These are phyloP conservation scores for Terebella lapidaria DNA, from an alignment of 2,888 invertebrate genomes.

Conservation along the genomic window DNA sequence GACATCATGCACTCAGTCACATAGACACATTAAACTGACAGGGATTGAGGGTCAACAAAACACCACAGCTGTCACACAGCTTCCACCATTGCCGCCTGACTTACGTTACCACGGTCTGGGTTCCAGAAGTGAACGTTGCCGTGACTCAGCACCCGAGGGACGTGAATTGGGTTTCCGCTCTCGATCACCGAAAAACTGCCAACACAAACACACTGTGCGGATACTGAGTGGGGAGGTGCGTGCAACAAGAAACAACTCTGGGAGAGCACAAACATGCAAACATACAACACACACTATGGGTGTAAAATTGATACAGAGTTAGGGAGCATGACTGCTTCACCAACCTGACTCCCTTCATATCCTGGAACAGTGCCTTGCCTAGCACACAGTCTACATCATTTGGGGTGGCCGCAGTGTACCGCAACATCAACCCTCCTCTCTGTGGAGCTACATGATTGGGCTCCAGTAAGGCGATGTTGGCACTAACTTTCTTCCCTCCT, in stretches of 20 bases:
- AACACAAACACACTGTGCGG: too few species aligned
- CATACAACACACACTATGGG: too few species aligned
- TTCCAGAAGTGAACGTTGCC: conserved; percentile 52
- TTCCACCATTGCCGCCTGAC: too few species aligned
- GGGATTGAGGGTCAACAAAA: too few species aligned
- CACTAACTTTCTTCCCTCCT: conserved; percentile 44
- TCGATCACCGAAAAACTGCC: conserved; percentile 45
- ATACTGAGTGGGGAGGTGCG: too few species aligned
- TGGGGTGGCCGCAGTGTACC: conserved; percentile 47
- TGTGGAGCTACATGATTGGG: conserved; percentile 32
- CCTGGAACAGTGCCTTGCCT: conserved; percentile 41
- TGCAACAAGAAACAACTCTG: too few species aligned
- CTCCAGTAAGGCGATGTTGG: conserved; percentile 49
- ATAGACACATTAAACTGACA: too few species aligned
- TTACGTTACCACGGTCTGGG: conserved; percentile 28
- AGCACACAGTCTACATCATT: conserved; percentile 48
- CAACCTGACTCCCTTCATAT: conserved; percentile 49
- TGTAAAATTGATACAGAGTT: too few species aligned
- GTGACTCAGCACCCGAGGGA: conserved; percentile 48
- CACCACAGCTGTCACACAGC: too few species aligned
- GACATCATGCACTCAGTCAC: too few species aligned
- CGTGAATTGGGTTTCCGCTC: conserved; percentile 49
- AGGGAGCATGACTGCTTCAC: too few species aligned
- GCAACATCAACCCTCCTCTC: conserved; percentile 40
- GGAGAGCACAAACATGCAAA: too few species aligned